These are phyloP conservation scores for Oscheius sp. DNA, from an alignment of 2,888 invertebrate species.

Conservation along the genomic window DNA sequence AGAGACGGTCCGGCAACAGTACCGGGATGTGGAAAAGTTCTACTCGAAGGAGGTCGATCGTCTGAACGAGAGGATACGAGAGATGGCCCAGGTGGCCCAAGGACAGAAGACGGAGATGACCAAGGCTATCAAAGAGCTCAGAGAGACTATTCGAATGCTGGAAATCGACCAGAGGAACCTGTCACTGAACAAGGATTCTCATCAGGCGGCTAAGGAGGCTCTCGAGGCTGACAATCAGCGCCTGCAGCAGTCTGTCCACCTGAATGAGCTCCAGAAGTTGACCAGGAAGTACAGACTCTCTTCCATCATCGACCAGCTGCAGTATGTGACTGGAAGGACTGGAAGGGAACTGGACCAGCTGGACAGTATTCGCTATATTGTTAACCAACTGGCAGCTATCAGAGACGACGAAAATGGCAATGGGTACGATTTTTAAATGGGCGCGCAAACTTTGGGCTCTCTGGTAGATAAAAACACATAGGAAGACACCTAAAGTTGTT, in stretches of 20 bases:
- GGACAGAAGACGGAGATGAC: conserved; percentile 57
- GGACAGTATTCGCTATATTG: conserved; percentile 61
- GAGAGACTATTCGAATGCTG: conserved; percentile 69
- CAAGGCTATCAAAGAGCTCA: conserved; percentile 59
- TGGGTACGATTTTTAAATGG: neutral
- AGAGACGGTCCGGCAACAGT: conserved; percentile 66
- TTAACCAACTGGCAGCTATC: conserved; percentile 63
- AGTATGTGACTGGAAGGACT: conserved; percentile 56
- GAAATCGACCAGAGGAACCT: conserved; percentile 72
- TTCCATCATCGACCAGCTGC: conserved; percentile 69
- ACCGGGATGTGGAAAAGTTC: conserved; percentile 70
- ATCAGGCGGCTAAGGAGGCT: conserved; percentile 61
- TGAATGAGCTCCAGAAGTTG: conserved; percentile 71
- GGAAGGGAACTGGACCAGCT: conserved; percentile 50
- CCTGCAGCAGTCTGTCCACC: conserved; percentile 69
- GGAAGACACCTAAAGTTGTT: neutral
- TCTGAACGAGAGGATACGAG: conserved; percentile 65
- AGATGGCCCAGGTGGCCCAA: conserved; percentile 57
- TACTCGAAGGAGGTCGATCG: conserved; percentile 70
- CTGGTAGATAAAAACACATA: neutral
- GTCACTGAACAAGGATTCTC: conserved; percentile 55
- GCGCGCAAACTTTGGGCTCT: conserved; percentile 44
- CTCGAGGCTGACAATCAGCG: conserved; percentile 68
- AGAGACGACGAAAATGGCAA: conserved; percentile 64
- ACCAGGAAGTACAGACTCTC: conserved; percentile 72